Base-by-base conservation (phyloP, 2,888 invertebrate genomes). In the Tetragonisca angustula region DNA sequence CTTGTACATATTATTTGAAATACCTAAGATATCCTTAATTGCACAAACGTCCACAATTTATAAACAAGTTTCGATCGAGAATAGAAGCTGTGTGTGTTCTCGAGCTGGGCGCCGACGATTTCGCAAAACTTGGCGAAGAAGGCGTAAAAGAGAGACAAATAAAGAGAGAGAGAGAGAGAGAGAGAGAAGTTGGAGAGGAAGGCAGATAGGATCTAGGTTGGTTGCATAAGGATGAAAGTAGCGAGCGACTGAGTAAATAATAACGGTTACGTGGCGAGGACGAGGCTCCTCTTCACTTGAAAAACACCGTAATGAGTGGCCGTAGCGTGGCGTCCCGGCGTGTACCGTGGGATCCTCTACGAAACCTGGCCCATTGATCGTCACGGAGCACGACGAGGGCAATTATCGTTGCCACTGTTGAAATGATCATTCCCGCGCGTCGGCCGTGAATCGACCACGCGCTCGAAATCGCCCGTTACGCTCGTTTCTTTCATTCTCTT, bases 141-240 rank as follows among this genome's bases (percentile, higher is more conserved):
- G 64, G 59, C 49, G 83, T 70, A 77, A 54, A 24, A 27, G 6
- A 75, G 61, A 72, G 64, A 56, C 49, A 80, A 32, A 32, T 4
- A 32, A 32, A 43, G 9, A 43, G 43, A 36, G 36, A 36, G 9
- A 36, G 9, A 54, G 19, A 27, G 13, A 75, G 61, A 72, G 64
- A 56, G 50, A 80, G 69, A 81, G 61, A 61, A 32, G 24, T 36
- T 77, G 72, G 68, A 71, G 86, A 88, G 90, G 88, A 86, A 85
- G 82, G 81, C 78, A 91, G 92, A 92, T 91, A 91, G 82, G 87
- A 92, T 92, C 92, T 87, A 76, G 84, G 76, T 86, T 87, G 86
- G 90, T 94, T 94, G 93, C 94, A 92, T 93, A 94, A 94, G 93
- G 92, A 93, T 93, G 93, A 93, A 93, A 94, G 93, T 93, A 91